Base-by-base conservation (phyloP, 2,888 invertebrate genomes). In the Marasmarcha lunaedactyla region DNA sequence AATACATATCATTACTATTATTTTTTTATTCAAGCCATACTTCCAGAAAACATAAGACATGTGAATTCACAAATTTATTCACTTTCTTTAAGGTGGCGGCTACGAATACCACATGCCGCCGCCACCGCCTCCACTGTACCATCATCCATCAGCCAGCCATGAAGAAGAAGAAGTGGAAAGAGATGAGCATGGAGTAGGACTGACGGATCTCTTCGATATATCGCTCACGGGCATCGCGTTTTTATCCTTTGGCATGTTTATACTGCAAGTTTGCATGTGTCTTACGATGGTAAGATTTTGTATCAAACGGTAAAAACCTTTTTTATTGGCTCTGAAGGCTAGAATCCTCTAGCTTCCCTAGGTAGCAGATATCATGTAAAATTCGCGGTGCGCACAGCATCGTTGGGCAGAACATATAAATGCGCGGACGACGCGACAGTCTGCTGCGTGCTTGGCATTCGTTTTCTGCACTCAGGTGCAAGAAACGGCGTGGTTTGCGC, bases 211-310 rank as follows among this genome's bases (percentile, higher is more conserved):
- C 30, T 91, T 92, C 51, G 93, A 94, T 44, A 88, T 93, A 43
- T 92, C 92, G 0, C 76, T 93, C 14, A 93, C 93, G 0, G 92
- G 92, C 0, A 83, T 94, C 27, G 93, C 93, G 0, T 93, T 91
- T 57, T 65, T 93, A 7, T 90, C 93, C 0, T 94, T 94, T 53
- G 92, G 91, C 20, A 87, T 92, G 79, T 94, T 94, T 52, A 79
- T 91, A 10, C 79, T 93, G 35, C 92, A 94, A 63, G 87, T 93
- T 10, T 79, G 93, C 6, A 90, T 93, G 89, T 90, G 91, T 57
- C 88, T 91, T 37, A 86, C 88, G 51, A 79, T 84, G 76, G 90
- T 90, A 56, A 68, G 83, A n/a, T n/a, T n/a, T n/a, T n/a, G n/a
- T n/a, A n/a, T n/a, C 59, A 20, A 43, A 14, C 1, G n/a, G 36